Evolutionary conservation across 2,113 vertebrate species (phyloP).

Genomic region (Hydrochoerus hydrochaeris): DNA sequence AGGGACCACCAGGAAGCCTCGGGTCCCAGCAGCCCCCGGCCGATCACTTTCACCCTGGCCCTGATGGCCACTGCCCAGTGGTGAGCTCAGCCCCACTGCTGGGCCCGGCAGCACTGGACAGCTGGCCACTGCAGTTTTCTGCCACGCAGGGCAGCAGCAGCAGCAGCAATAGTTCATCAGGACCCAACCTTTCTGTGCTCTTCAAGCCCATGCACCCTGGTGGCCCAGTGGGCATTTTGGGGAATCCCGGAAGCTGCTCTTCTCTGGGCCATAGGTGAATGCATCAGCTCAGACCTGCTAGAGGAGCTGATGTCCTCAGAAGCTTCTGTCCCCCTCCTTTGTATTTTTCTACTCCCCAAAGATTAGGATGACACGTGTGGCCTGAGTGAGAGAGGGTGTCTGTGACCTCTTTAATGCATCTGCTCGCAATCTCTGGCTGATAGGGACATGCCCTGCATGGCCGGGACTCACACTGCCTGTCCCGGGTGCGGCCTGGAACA

Average conservation of each 20-base stretch:
- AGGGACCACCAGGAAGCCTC: conserved; percentile 84
- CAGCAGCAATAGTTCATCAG: conserved; percentile 68
- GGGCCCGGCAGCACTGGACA: conserved; percentile 67
- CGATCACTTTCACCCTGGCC: conserved; percentile 52
- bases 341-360: conserved; percentile 92
- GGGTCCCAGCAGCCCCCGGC: conserved; percentile 78
- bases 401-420: conserved; percentile 95
- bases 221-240: conserved; percentile 90
- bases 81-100: conserved; percentile 19
- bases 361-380: conserved; percentile 96
- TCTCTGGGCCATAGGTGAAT: conserved; percentile 94
- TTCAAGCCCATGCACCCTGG: conserved; percentile 89
- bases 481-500: not conserved
- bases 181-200: conserved; percentile 87
- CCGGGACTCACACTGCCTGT: conserved; percentile 71
- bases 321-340: conserved; percentile 94
- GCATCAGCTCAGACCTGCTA: conserved; percentile 91
- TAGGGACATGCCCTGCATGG: conserved; percentile 56
- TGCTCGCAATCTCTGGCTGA: conserved; percentile 93
- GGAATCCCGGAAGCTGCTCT: conserved; percentile 92
- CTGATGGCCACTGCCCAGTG: conserved; percentile 73
- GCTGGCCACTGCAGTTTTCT: conserved; percentile 91
- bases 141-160: conserved; percentile 86
- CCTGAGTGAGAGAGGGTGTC: conserved; percentile 93
- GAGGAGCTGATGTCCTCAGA: conserved; percentile 95